phyloP scores from a whole-genome alignment of 2,113 vertebrate genomes.

The Pedionomus torquatus region DNA sequence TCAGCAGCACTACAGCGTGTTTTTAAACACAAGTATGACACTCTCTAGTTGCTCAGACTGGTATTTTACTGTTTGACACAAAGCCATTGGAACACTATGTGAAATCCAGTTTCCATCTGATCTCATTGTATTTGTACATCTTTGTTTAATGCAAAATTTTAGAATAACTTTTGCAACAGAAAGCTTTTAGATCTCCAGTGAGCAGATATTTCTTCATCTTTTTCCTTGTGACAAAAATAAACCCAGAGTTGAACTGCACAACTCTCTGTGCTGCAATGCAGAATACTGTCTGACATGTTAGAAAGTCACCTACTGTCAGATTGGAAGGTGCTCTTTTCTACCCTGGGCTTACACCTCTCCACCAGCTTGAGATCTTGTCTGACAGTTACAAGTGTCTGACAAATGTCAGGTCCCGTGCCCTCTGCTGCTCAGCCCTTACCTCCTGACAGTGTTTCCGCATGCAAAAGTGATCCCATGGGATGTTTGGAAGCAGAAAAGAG shows the following conservation, averaged over 20 bases:
- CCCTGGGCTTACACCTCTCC: background rate
- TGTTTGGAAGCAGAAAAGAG: background rate
- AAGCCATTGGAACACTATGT: background rate
- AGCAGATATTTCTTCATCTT: background rate
- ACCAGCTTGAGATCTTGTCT: background rate
- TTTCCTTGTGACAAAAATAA: background rate
- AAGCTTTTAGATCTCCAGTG: background rate
- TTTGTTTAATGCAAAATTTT: background rate
- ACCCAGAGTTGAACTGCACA: background rate
- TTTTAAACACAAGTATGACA: background rate
- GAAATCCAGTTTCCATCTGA: background rate
- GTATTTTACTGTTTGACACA: background rate
- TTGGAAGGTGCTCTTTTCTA: background rate
- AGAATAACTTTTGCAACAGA: background rate
- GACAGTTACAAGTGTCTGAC: background rate
- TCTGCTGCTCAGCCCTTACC: rapidly evolving
- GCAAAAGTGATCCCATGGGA: rapidly evolving
- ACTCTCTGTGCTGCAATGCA: background rate
- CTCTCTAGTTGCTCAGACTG: background rate
- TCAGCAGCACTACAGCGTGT: background rate
- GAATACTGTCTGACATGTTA: background rate
- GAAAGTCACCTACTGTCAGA: background rate
- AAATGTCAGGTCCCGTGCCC: no score
- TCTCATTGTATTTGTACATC: background rate
- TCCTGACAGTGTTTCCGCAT: background rate